Conservation (phyloP, 2,888 invertebrate species). For the Chaetogeoica ovagalla region DNA sequence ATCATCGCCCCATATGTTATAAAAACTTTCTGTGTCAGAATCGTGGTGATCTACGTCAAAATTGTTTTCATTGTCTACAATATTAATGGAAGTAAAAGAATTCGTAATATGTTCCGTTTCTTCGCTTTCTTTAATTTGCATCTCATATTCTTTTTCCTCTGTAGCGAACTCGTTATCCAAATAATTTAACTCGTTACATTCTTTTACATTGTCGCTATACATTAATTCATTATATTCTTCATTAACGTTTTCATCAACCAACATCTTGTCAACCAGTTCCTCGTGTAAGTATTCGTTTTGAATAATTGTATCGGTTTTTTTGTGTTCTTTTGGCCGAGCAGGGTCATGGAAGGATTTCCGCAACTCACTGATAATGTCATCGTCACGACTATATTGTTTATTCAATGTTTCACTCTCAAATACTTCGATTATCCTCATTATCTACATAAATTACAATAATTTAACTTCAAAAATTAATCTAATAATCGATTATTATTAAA, state of each 20-base stretch:
- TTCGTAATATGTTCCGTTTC: background rate
- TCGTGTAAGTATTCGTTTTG: background rate
- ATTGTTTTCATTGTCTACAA: background rate
- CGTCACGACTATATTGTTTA: background rate
- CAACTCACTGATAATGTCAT: background rate
- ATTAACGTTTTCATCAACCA: background rate
- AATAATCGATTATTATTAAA: background rate
- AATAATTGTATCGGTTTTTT: background rate
- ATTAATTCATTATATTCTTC: background rate
- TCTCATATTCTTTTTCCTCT: background rate
- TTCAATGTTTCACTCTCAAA: slow-evolving; percentile 1
- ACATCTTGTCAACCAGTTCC: background rate
- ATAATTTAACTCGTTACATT: background rate
- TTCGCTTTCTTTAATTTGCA: background rate
- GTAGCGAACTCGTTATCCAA: background rate
- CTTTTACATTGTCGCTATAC: background rate
- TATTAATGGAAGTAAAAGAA: background rate
- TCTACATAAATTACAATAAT: slow-evolving; percentile 4
- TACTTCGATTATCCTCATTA: slow-evolving; percentile 33
- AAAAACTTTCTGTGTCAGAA: slow-evolving; percentile 39
- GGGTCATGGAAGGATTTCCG: background rate
- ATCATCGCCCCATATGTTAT: slow-evolving; percentile 30
- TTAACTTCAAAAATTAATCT: background rate
- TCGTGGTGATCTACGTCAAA: background rate
- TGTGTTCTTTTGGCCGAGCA: background rate